Evolutionary conservation across 2,888 invertebrate species (phyloP).

Genomic region (Microchrysa polita): DNA sequence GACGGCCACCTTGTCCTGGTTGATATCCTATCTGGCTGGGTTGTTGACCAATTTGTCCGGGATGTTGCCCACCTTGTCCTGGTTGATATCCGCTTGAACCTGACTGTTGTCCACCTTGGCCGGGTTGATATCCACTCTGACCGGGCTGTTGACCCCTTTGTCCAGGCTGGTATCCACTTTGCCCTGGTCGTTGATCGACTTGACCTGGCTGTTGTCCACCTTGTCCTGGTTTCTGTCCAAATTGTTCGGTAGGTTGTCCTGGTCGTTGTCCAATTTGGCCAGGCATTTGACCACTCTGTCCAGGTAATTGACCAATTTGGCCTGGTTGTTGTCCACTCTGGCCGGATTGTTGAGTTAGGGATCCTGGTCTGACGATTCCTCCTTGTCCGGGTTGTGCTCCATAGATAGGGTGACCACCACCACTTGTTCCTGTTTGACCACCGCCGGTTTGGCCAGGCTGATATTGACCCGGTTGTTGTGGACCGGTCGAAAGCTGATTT

Average conservation of each 20-base stretch:
- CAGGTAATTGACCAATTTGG: not conserved
- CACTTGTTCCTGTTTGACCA: slow-evolving; percentile 15
- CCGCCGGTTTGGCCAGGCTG: not conserved
- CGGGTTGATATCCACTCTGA: not conserved
- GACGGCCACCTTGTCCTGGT: not conserved
- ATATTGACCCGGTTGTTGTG: not conserved
- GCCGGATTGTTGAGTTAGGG: not conserved
- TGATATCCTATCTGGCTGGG: too few species aligned
- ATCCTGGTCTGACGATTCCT: not conserved
- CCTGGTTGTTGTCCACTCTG: not conserved
- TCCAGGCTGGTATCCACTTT: too few species aligned
- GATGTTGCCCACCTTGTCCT: not conserved
- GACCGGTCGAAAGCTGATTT: not conserved
- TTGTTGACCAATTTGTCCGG: too few species aligned
- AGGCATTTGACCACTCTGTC: slow-evolving; percentile 7
- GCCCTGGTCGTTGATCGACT: too few species aligned
- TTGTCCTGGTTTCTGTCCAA: slow-evolving; percentile 8
- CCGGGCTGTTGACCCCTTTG: too few species aligned
- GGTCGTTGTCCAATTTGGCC: not conserved
- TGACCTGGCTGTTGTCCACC: slow-evolving; percentile 26
- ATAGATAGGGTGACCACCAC: not conserved
- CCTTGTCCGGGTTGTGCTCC: not conserved
- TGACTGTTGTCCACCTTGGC: not conserved
- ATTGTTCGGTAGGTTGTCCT: not conserved
- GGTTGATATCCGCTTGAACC: slow-evolving; percentile 28